Conservation (phyloP, 2,113 vertebrate genomes). For the Hiodon alosoides region DNA sequence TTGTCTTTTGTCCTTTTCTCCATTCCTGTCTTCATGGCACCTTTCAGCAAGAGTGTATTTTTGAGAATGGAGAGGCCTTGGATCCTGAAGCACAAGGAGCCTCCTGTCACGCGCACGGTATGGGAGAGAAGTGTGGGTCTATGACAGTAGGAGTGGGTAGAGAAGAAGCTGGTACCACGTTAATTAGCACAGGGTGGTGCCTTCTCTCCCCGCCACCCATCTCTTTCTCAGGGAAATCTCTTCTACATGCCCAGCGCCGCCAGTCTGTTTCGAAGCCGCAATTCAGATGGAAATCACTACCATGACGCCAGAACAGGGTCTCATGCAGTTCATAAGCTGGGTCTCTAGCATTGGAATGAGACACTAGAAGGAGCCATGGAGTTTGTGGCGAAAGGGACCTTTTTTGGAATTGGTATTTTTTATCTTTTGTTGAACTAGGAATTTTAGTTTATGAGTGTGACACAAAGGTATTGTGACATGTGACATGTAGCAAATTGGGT, state of each 20-base stretch:
- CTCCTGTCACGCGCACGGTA: not conserved
- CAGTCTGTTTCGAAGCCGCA: no score
- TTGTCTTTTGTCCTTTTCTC: not conserved
- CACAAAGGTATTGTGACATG: no score
- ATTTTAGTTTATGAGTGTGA: no score
- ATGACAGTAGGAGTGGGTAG: constrained; percentile 1
- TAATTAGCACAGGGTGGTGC: not conserved
- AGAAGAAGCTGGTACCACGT: not conserved
- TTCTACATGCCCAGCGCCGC: not conserved
- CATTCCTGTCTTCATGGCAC: not conserved
- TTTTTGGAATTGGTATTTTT: no score
- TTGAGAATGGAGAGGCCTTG: not conserved
- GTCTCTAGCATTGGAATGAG: no score
- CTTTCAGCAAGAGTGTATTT: not conserved
- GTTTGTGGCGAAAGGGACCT: no score
- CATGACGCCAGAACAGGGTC: no score
- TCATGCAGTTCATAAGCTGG: no score
- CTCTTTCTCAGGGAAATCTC: not conserved
- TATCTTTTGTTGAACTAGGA: no score
- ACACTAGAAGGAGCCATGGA: no score
- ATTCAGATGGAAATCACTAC: no score
- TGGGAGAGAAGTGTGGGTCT: not conserved
- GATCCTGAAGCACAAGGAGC: not conserved
- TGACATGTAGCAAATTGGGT: no score
- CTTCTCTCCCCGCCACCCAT: not conserved